Conservation (phyloP, 2,797 vertebrate genomes). For the Xenops minutus region DNA sequence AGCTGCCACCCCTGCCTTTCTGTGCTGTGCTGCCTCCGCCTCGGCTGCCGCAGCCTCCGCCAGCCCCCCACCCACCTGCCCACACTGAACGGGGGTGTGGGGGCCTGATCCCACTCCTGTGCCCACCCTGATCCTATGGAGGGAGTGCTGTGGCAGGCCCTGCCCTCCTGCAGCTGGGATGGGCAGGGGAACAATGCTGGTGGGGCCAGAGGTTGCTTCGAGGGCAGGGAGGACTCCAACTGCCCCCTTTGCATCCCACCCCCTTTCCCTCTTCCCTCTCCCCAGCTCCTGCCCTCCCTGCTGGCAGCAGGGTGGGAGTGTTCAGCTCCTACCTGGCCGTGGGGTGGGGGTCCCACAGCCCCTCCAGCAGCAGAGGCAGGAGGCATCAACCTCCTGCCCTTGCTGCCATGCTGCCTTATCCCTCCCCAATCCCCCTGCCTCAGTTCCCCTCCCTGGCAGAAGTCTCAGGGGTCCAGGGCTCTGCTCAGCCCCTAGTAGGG, state of each 20-base stretch:
- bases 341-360: neutral
- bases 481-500: neutral
- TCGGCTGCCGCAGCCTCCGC: neutral
- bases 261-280: neutral
- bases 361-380: neutral
- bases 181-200: neutral
- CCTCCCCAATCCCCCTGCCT: neutral
- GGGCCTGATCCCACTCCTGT: fast-evolving
- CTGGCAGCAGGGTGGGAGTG: neutral
- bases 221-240: no score
- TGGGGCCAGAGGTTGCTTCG: neutral
- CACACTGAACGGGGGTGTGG: fast-evolving
- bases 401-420: neutral
- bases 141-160: fast-evolving
- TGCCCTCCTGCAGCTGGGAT: neutral
- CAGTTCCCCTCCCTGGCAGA: neutral
- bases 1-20: fast-evolving
- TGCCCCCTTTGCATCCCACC: neutral
- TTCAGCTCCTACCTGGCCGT: neutral
- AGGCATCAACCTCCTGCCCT: neutral
- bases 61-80: neutral
- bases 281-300: neutral
- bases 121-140: fast-evolving
- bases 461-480: no score
- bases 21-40: fast-evolving